Evolutionary conservation across 1,140 invertebrate genomes (phyloP), one percentile per base, ranked within the genome.

Genomic region (Lucilia sericata): DNA sequence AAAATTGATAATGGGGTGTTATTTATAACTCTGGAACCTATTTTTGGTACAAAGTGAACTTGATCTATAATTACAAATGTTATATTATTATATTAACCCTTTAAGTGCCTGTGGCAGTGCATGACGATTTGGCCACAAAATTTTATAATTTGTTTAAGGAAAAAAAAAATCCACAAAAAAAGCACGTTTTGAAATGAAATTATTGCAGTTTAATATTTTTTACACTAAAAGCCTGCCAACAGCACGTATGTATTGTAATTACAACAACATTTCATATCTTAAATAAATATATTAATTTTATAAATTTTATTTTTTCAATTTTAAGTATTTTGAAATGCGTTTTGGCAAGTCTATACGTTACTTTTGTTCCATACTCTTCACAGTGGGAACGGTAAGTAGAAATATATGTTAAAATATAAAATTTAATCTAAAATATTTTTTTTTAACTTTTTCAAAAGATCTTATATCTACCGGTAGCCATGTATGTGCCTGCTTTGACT

Each of bases 401-500:
- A 49, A 21, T 10, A 2, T 30, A 30, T 70, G 25, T 9, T 21
- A 25, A 25, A 70, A 70, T 74, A 8, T 76, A 19, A 55, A 55
- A n/a, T 65, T 36, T 76, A 75, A 49, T 21, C 1, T 3, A 47
- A 70, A 70, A 70, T n/a, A 17, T 60, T 60, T 60, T n/a, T 1
- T n/a, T 9, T 70, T 55, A 55, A 7, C 5, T 55, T 42, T 13
- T 78, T 13, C 8, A 13, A n/a, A n/a, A 80, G 76, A 49, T 80
- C 25, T 47, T 84, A 84, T 90, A 88, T 87, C 95, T 82, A 93
- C 95, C 81, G 93, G 94, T 84, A 95, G 95, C 91, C 93, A 95
- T 97, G 3, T 97, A 96, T 90, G 96, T 96, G 2, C 96, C 96
- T 21, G 96, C 96, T 10, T 92, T 97, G 86, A 96, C 96, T 84